Evolutionary conservation across 2,113 vertebrate genomes (phyloP), one percentile per base, ranked within the genome.

Genomic region (Toxotes chatareus): DNA sequence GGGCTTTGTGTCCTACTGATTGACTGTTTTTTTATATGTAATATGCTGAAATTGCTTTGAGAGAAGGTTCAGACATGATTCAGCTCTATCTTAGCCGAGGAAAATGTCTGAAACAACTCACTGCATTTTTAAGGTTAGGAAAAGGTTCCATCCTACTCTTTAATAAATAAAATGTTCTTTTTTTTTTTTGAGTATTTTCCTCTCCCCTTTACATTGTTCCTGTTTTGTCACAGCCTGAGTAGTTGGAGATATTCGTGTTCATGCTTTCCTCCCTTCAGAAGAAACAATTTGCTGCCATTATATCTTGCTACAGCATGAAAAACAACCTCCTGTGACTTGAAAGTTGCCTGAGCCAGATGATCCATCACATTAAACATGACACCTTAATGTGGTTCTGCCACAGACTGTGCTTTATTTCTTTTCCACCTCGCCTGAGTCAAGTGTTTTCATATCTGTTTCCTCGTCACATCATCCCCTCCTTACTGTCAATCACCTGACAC

Each of bases 111-210:
- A 63, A 76, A 49, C 47, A 59, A 31, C 59, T 66, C 12, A 0
- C 38, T 7, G 36, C 42, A 21, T 69, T 82, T 67, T 75, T 8
- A 27, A 23, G n/a, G 36, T 19, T 49, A n/a, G 7, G 14, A 27
- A 55, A 46, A 46, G 12, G n/a, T 23, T 69, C 36, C 38, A 17
- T 67, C 5, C 8, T 16, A 9, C 49, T 56, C 68, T 73, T 84
- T 59, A 69, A 83, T 83, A 68, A 87, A 70, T 72, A 85, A 80
- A 80, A 65, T n/a, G 53, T 47, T 38, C 36, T 31, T 44, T 66
- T 53, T 51, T 27, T 17, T 57, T 47, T n/a, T 23, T 49, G 31
- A 60, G 40, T 19, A 16, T 19, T 46, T 55, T 70, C 42, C 51
- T 38, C 19, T 44, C 49, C 5, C 4, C 31, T 40, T 62, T 57